phyloP scores from a whole-genome alignment of 1,140 invertebrate genomes.

The Monochamus saltuarius region DNA sequence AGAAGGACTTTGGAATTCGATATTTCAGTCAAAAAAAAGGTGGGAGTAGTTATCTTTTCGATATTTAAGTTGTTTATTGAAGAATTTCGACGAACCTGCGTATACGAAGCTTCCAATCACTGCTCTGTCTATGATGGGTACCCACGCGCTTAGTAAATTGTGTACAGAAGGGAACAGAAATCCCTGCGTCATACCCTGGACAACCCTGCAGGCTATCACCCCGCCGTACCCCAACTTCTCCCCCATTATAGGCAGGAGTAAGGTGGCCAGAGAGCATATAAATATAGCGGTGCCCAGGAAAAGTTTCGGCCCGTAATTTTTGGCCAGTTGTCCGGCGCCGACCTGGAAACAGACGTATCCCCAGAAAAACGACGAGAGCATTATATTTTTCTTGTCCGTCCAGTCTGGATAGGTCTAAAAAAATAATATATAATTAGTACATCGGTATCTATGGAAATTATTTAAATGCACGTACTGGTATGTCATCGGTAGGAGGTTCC shows the following conservation, averaged over 20 bases:
- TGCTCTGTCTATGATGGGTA: constrained; percentile 34
- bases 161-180: constrained; percentile 35
- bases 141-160: constrained; percentile 36
- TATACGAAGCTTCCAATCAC: constrained; percentile 33
- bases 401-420: constrained; percentile 47
- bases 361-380: constrained; percentile 71
- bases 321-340: constrained; percentile 67
- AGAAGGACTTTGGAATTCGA: neutral
- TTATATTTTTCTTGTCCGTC: constrained; percentile 54
- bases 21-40: neutral
- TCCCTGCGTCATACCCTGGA: constrained; percentile 38
- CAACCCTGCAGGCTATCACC: constrained; percentile 33
- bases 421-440: no score
- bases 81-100: constrained; percentile 26
- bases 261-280: constrained; percentile 50
- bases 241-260: constrained; percentile 51
- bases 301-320: constrained; percentile 63
- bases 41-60: neutral
- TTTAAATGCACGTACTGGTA: no score
- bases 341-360: constrained; percentile 60
- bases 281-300: constrained; percentile 62
- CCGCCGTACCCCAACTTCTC: constrained; percentile 27
- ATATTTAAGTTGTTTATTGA: constrained; percentile 40
- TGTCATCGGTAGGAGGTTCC: no score
- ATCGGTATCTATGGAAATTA: no score